These are phyloP conservation scores for Drosophila tsacasi DNA, from an alignment of 1,140 invertebrate species.

Conservation along the genomic window DNA sequence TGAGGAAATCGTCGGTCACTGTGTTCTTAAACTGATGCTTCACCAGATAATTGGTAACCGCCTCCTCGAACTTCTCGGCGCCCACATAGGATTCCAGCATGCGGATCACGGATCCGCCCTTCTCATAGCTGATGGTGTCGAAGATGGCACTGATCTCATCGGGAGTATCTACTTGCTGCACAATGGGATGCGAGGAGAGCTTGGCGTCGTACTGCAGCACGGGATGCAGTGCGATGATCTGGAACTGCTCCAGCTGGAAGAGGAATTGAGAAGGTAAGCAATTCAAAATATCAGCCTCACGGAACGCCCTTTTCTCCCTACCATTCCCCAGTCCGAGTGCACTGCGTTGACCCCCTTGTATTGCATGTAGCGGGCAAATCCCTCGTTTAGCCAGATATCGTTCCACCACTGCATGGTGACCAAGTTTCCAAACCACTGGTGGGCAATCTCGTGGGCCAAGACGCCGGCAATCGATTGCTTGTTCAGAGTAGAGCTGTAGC, in stretches of 20 bases:
- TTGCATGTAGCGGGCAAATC: constrained; percentile 95
- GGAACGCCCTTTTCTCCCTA: constrained; percentile 83
- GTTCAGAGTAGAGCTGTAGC: constrained; percentile 89
- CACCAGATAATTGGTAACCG: constrained; percentile 91
- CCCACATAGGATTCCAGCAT: constrained; percentile 96
- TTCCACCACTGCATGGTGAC: constrained; percentile 97
- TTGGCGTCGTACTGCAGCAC: constrained; percentile 92
- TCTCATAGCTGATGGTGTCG: constrained; percentile 96
- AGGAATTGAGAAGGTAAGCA: not conserved
- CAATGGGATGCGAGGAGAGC: constrained; percentile 94
- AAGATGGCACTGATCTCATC: constrained; percentile 97
- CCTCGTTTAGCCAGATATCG: constrained; percentile 96
- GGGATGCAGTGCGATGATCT: constrained; percentile 89
- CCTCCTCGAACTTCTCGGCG: constrained; percentile 90
- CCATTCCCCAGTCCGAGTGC: constrained; percentile 94
- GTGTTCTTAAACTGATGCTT: constrained; percentile 91
- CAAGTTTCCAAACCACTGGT: constrained; percentile 96
- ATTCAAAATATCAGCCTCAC: constrained; percentile 18
- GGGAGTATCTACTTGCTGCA: constrained; percentile 92
- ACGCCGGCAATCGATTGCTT: constrained; percentile 92
- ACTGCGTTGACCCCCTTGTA: constrained; percentile 91
- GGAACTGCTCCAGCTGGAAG: constrained; percentile 89
- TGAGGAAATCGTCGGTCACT: constrained; percentile 91
- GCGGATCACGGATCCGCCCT: constrained; percentile 95
- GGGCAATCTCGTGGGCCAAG: constrained; percentile 95